phyloP scores from a whole-genome alignment of 92 coral and sea anemone genomes.

The Pocillopora grandis region DNA sequence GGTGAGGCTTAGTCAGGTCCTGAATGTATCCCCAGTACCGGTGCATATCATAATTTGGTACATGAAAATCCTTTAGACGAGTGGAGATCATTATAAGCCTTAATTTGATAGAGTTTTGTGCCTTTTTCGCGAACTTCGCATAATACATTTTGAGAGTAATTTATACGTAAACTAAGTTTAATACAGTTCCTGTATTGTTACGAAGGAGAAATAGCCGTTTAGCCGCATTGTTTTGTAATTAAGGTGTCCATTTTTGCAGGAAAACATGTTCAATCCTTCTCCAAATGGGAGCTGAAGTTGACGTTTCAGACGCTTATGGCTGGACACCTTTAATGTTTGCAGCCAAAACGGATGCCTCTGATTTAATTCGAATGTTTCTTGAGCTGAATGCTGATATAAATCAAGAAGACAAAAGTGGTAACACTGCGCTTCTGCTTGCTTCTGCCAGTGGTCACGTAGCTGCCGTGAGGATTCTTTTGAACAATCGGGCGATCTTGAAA shows the following conservation, averaged over 20 bases:
- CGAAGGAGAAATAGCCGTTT: no score
- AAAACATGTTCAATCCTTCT: constrained; percentile 57
- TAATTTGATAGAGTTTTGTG: no score
- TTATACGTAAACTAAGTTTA: no score
- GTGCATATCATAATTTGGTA: no score
- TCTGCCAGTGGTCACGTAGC: constrained; percentile 57
- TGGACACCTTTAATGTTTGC: constrained; percentile 77
- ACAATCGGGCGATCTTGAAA: constrained; percentile 42
- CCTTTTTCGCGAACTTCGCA: no score
- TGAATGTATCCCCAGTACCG: no score
- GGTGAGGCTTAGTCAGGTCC: constrained; percentile 26
- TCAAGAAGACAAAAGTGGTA: constrained; percentile 62
- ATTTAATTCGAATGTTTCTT: constrained; percentile 49
- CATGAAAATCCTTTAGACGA: no score
- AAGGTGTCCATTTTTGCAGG: constrained; percentile 13
- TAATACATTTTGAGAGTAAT: no score
- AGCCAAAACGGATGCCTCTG: constrained; percentile 54
- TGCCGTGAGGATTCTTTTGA: constrained; percentile 52
- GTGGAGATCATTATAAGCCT: no score
- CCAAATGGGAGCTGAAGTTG: constrained; percentile 65
- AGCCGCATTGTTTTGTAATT: background rate
- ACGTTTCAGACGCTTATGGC: constrained; percentile 53
- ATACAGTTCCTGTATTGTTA: no score
- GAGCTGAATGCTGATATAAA: constrained; percentile 49
- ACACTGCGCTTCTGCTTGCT: constrained; percentile 74